A percentile compares a stretch with the other conserved stretches of the same genome.
These are phyloP conservation scores for Diarsia rubi DNA, from an alignment of 2,888 invertebrate species.

Conservation along the genomic window DNA sequence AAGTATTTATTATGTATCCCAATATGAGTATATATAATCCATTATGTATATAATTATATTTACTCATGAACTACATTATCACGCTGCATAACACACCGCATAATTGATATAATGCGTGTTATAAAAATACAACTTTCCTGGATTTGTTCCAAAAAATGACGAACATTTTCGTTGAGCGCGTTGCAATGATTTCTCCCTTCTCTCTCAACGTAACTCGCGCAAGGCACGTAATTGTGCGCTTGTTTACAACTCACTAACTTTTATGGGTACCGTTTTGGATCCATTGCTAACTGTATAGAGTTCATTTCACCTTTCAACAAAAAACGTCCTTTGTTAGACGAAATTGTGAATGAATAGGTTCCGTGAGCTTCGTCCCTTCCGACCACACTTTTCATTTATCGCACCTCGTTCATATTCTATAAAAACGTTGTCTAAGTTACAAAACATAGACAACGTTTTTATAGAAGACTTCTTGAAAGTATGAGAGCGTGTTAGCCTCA, in stretches of 20 bases:
- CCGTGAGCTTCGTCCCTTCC: conserved; percentile 22
- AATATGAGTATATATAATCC: no score
- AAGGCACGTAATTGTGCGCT: conserved; percentile 53
- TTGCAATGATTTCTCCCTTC: conserved; percentile 34
- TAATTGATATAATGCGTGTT: conserved; percentile 49
- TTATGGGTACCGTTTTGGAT: conserved; percentile 35
- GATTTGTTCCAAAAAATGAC: conserved; percentile 54
- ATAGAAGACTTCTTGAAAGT: conserved; percentile 5
- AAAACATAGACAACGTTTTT: conserved; percentile 5
- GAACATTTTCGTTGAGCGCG: conserved; percentile 30
- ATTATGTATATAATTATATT: not conserved
- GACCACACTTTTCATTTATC: conserved; percentile 39
- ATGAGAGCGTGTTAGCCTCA: conserved; percentile 14
- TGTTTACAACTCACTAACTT: conserved; percentile 53
- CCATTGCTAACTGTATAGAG: conserved; percentile 36
- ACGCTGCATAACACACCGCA: conserved; percentile 30
- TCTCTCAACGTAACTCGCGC: conserved; percentile 31
- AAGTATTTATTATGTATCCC: not conserved
- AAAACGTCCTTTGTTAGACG: conserved; percentile 46
- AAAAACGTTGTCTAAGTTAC: conserved; percentile 22
- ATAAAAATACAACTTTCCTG: conserved; percentile 46
- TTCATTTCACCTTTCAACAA: conserved; percentile 44
- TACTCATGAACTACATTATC: not conserved
- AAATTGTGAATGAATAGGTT: conserved; percentile 51
- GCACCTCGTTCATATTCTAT: conserved; percentile 25